Conservation (phyloP, 2,113 vertebrate genomes). For the Cephalopterus ornatus region DNA sequence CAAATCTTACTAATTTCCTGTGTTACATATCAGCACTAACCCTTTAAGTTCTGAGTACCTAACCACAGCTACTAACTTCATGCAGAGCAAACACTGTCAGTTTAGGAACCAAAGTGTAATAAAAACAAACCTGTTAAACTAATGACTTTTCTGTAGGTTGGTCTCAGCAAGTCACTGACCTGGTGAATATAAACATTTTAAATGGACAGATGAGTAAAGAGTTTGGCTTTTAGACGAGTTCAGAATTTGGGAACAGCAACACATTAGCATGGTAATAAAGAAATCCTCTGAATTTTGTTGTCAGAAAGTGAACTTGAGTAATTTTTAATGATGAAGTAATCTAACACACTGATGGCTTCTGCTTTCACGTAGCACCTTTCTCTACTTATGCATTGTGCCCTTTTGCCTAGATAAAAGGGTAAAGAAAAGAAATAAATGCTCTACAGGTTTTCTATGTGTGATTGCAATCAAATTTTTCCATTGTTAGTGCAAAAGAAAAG, state of each 20-base stretch:
- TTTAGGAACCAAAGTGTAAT: neutral
- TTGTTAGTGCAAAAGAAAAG: neutral
- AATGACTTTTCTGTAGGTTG: neutral
- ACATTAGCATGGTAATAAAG: neutral
- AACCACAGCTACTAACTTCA: neutral
- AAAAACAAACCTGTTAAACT: constrained; percentile 39
- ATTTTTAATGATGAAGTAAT: neutral
- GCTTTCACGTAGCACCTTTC: neutral
- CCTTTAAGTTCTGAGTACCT: neutral
- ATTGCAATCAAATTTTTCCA: neutral
- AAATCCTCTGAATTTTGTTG: neutral
- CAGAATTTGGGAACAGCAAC: neutral
- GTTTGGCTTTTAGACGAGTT: neutral
- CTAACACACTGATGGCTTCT: neutral
- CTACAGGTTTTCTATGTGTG: neutral
- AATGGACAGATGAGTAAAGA: neutral
- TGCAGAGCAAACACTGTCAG: neutral
- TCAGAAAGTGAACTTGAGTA: neutral
- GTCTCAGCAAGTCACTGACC: neutral
- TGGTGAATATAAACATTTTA: neutral
- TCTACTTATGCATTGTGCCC: neutral
- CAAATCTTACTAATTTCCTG: constrained; percentile 37
- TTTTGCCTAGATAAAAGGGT: neutral
- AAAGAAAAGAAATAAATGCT: neutral
- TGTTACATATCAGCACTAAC: constrained; percentile 12